These are phyloP conservation scores for Speoplatyrhinus poulsoni DNA, from an alignment of 2,113 vertebrate genomes.

Conservation along the genomic window DNA sequence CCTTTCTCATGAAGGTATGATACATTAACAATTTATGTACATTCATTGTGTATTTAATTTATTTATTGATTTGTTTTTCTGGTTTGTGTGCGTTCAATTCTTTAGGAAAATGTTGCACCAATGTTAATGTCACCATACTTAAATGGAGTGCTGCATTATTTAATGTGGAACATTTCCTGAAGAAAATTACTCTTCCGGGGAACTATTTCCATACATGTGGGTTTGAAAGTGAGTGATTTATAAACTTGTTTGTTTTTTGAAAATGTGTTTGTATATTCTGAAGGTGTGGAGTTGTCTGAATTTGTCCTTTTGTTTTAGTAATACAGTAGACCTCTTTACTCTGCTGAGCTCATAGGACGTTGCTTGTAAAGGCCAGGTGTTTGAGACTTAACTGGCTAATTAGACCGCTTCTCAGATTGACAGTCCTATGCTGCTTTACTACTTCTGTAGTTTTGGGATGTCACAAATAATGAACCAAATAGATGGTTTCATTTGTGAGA, in stretches of 20 bases:
- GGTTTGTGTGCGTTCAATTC: constrained; percentile 15
- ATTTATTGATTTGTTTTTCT: constrained; percentile 57
- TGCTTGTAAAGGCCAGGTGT: background rate
- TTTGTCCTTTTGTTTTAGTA: constrained; percentile 6
- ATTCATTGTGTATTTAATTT: constrained; percentile 54
- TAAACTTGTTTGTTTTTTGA: constrained; percentile 38
- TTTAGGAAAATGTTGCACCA: constrained; percentile 1
- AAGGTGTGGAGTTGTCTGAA: constrained; percentile 4
- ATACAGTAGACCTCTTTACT: constrained; percentile 1
- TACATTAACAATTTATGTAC: constrained; percentile 22
- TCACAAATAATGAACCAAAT: too few species aligned
- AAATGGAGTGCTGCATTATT: background rate
- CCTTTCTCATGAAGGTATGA: background rate
- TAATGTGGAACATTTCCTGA: background rate
- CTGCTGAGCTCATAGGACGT: background rate
- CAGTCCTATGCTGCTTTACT: too few species aligned
- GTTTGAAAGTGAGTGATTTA: constrained; percentile 21
- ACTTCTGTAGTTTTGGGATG: too few species aligned
- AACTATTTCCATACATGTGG: constrained; percentile 4
- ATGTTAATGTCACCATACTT: constrained; percentile 20
- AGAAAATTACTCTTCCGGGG: background rate
- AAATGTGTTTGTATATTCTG: background rate
- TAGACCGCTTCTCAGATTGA: too few species aligned
- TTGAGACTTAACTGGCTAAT: too few species aligned
- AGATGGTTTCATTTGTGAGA: too few species aligned